Evolutionary conservation across 37 sponge, comb jelly and placozoan genomes (phyloP).

Genomic region (Mnemiopsis leidyi): DNA sequence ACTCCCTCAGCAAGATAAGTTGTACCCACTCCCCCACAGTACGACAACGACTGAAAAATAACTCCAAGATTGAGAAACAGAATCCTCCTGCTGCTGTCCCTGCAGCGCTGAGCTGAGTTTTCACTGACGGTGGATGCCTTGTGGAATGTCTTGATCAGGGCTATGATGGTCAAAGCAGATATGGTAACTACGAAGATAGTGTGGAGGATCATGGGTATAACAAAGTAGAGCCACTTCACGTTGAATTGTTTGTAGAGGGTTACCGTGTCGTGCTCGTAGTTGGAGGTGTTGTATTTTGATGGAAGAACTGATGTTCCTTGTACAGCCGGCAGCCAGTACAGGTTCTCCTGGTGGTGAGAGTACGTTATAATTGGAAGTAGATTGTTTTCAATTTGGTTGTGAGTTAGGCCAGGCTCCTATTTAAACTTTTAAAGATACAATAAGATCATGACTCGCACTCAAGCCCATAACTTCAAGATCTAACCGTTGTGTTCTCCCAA

Average conservation of each 20-base stretch:
- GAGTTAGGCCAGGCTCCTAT: too few relatives aligned
- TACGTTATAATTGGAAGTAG: too few relatives aligned
- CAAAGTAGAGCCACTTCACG: not conserved
- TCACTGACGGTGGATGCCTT: not conserved
- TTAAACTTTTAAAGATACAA: not conserved
- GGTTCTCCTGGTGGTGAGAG: not conserved
- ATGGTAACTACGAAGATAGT: not conserved
- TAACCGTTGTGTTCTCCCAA: not conserved
- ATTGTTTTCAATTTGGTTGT: too few relatives aligned
- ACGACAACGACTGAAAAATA: not conserved
- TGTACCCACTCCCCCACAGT: not conserved
- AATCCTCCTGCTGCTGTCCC: not conserved
- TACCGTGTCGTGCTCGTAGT: not conserved
- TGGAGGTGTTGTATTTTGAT: not conserved
- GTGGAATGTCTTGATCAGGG: not conserved
- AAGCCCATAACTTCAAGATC: too few relatives aligned
- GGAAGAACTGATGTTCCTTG: not conserved
- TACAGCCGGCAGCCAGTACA: not conserved
- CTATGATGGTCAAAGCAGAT: not conserved
- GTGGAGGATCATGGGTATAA: not conserved
- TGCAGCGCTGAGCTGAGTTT: not conserved
- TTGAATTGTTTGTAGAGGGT: not conserved
- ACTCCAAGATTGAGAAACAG: not conserved
- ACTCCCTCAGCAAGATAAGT: not conserved
- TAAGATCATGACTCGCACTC: not conserved